Conservation (phyloP, 2,797 vertebrate species). For the Botia kubotai region DNA sequence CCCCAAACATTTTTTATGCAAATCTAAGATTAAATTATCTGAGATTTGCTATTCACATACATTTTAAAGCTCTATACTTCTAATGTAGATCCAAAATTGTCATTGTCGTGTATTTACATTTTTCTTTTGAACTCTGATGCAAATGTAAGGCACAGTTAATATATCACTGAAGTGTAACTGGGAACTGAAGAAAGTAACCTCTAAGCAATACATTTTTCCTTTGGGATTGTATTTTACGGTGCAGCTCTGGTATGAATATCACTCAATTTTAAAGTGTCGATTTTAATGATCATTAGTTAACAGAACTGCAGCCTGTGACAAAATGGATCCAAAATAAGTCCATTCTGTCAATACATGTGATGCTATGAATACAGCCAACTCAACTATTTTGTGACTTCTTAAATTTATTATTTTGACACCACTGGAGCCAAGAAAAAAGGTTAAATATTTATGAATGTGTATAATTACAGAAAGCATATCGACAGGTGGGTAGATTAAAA, state of each 20-base stretch:
- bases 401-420: constrained; percentile 37
- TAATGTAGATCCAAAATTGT: too few relatives aligned
- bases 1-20: too few relatives aligned
- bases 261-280: neutral
- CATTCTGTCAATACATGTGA: neutral
- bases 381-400: constrained; percentile 30
- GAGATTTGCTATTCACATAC: too few relatives aligned
- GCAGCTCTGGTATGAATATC: neutral
- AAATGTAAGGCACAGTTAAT: too few relatives aligned
- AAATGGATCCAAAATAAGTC: constrained; percentile 6
- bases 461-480: constrained; percentile 63
- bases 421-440: neutral
- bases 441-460: constrained; percentile 68
- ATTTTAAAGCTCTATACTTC: too few relatives aligned
- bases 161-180: too few relatives aligned
- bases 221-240: neutral
- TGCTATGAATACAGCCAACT: constrained; percentile 15
- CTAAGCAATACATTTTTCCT: too few relatives aligned
- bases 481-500: constrained; percentile 69
- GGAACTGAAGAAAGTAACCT: too few relatives aligned
- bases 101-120: too few relatives aligned
- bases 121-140: too few relatives aligned
- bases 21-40: too few relatives aligned
- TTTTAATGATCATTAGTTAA: constrained; percentile 20
- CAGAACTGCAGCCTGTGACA: constrained; percentile 15